Conservation (phyloP, 2,113 vertebrate genomes). For the Hirundichthys speculiger region DNA sequence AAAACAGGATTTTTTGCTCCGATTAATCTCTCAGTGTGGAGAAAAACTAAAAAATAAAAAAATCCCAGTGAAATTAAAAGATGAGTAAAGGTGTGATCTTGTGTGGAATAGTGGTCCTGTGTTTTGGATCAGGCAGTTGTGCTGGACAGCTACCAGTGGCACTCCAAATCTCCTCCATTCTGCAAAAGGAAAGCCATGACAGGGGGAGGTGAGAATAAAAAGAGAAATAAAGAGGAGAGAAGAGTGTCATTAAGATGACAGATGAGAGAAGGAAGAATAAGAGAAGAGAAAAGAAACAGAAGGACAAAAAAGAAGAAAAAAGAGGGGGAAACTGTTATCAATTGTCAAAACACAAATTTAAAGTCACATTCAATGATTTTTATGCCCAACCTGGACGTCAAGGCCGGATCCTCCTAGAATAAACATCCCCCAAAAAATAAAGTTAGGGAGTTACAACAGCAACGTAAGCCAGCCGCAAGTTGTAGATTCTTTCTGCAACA, state of each 20-base stretch:
- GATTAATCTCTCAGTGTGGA: conserved; percentile 82
- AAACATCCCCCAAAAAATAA: neutral
- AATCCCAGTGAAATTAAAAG: conserved; percentile 70
- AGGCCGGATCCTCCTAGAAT: conserved; percentile 20
- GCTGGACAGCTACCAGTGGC: conserved; percentile 92
- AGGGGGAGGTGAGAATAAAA: conserved; percentile 14
- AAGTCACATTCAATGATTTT: neutral
- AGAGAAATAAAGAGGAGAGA: neutral
- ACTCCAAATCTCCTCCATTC: conserved; percentile 95
- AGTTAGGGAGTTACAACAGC: conserved; percentile 18
- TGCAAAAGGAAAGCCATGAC: conserved; percentile 77
- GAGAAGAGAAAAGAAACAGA: neutral
- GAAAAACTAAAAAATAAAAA: conserved; percentile 46
- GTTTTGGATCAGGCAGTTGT: conserved; percentile 77
- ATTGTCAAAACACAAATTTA: conserved; percentile 3
- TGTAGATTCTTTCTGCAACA: conserved; percentile 13
- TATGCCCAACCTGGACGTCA: conserved; percentile 23
- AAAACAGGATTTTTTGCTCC: conserved; percentile 48
- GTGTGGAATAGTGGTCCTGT: conserved; percentile 89
- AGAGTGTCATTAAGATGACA: neutral
- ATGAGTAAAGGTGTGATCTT: conserved; percentile 85
- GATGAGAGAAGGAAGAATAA: neutral
- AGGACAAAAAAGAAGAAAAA: neutral
- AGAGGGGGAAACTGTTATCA: conserved; percentile 7
- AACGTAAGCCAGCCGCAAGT: conserved; percentile 11